A percentile compares a stretch with the other conserved stretches of the same genome.
Evolutionary conservation across 2,888 invertebrate species (phyloP).

Genomic region (Nemotelus nigrinus): DNA sequence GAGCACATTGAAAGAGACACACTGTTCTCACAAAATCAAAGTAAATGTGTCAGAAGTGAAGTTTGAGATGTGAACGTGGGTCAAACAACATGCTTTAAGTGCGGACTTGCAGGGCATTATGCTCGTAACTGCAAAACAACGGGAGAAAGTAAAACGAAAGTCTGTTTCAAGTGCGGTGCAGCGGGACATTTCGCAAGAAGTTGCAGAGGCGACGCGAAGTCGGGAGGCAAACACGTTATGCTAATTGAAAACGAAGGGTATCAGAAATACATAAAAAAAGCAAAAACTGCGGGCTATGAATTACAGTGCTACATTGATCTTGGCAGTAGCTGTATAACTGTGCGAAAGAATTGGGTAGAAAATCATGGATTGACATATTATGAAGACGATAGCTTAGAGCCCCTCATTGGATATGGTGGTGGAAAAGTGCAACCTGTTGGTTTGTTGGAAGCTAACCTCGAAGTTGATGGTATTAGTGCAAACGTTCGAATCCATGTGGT

Average conservation of each 20-base stretch:
- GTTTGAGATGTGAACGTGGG: no score
- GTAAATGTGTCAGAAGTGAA: no score
- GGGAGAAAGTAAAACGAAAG: no score
- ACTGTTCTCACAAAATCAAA: no score
- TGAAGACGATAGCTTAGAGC: conserved; percentile 1
- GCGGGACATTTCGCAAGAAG: no score
- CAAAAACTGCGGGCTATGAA: not conserved
- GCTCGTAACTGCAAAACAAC: not conserved
- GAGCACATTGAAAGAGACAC: no score
- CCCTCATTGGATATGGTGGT: conserved; percentile 7
- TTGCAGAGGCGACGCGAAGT: no score
- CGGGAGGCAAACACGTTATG: conserved; percentile 11
- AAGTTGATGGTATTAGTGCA: conserved; percentile 6
- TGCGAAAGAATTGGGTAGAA: conserved; percentile 9
- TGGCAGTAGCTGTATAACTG: conserved; percentile 24
- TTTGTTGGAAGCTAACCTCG: not conserved
- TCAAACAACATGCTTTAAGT: no score
- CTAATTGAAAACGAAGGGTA: not conserved
- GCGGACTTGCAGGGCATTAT: not conserved
- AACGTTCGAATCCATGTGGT: conserved; percentile 1
- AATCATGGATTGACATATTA: not conserved
- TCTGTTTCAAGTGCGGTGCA: conserved; percentile 21
- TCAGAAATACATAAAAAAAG: not conserved
- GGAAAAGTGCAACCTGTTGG: conserved; percentile 10
- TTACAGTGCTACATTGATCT: conserved; percentile 15